Base-by-base conservation (phyloP, 2,113 vertebrate genomes). In the Puffinus mauretanicus region DNA sequence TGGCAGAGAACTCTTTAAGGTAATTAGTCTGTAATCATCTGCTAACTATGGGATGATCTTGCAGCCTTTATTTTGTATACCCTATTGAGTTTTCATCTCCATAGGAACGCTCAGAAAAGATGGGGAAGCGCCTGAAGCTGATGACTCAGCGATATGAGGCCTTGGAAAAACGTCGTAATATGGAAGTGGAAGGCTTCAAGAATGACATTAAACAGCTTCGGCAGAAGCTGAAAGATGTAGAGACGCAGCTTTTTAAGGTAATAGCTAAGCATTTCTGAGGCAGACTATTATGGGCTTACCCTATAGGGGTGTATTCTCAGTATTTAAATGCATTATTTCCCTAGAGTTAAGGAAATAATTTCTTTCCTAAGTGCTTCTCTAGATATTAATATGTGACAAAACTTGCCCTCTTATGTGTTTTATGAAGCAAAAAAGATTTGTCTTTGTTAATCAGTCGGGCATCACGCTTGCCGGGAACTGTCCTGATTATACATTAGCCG, bases 171-270 rank as follows among this genome's bases (percentile, higher is more conserved):
- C 98, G 99, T 24, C 98, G 99, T 10, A 75, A 65, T 40, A 97
- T 99, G 98, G 99, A 99, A 96, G 99, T 98, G 15, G 99, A 99
- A 93, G 99, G 99, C 85, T 99, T 99, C 95, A 99, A 99, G 96
- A 99, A 98, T 1, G 99, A 99, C 78, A 98, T 99, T 72, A 99
- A 99, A 88, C 97, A 94, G 75, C 98, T 99, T 71, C 98, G 98
- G 80, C 99, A 99, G 97, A 99, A 98, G 95, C 97, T 99, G 60
- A 99, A 98, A 97, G 98, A 99, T 70, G 97, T 99, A 54, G 99
- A 99, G 96, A 99, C 98, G 80, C 98, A 98, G 83, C 98, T 99
- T 6, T 98, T 99, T 80, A 99, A 99, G 99, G 99, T 99, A 95
- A 94, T 54, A 42, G 21, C 15, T 42, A 32, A 86, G n/a, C 16